These are phyloP conservation scores for Podarcis cretensis DNA, from an alignment of 2,113 vertebrate species.

Conservation along the genomic window DNA sequence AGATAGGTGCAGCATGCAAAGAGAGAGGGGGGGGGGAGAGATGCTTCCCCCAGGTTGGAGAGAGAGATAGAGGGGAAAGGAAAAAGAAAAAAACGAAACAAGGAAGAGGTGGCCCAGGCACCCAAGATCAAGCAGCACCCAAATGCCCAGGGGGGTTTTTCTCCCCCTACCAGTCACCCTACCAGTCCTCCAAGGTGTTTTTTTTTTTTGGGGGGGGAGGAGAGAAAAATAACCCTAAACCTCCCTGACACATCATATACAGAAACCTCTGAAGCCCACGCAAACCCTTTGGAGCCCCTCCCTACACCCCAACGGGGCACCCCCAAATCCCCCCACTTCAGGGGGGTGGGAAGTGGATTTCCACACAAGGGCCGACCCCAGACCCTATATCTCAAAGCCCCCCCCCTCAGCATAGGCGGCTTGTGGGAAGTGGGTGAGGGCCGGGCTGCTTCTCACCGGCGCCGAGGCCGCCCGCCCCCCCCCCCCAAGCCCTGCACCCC, in stretches of 20 bases:
- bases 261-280: neutral
- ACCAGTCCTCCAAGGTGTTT: neutral
- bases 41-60: neutral
- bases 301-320: neutral
- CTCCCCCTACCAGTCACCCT: neutral
- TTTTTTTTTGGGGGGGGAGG: too few species aligned
- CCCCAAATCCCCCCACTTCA: neutral
- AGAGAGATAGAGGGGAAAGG: neutral
- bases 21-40: neutral
- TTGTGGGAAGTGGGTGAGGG: neutral
- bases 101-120: neutral
- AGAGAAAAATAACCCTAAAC: neutral
- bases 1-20: neutral
- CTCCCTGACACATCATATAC: neutral
- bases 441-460: neutral
- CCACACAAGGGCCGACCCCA: neutral
- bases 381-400: neutral
- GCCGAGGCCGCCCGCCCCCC: neutral
- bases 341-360: constrained; percentile 9
- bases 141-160: neutral
- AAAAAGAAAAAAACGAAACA: neutral
- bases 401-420: neutral
- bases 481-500: constrained; percentile 10
- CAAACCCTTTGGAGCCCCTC: neutral
- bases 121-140: neutral